Evolutionary conservation across 2,888 invertebrate species (phyloP), one percentile per base, ranked within the genome.

Genomic region (Drosophila sordidapex): DNA sequence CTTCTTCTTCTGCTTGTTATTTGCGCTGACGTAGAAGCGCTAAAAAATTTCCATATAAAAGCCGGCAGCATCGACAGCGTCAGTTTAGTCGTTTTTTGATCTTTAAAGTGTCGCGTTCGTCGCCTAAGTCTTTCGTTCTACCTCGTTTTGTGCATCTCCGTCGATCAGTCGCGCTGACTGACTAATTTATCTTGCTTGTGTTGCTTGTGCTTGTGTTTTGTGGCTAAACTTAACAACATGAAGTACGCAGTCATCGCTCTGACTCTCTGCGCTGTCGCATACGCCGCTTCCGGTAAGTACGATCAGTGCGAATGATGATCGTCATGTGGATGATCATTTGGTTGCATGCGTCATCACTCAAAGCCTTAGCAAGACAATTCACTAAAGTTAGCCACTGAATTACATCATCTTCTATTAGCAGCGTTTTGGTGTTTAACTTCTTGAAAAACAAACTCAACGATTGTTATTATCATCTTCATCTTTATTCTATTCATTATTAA

Each of bases 281-380:
- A 81, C 60, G 91, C 90, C 65, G 85, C 90, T 80, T 87, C 91
- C 77, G 91, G 91, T 91, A 81, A 91, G 89, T 78, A 49, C 35
- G 36, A 63, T n/a, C 56, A 38, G 7, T 4, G 54, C 13, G 54
- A n/a, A 46, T 15, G 21, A 18, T 43, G 43, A 15, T 31, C 15
- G 15, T 35, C 27, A 15, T 43, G 27, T 15, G n/a, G 27, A 38
- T 38, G 27, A 29, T 40, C 8, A 31, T 40, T 13, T 25, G 46
- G 46, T 18, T 6, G 6, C 13, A 56, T 82, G 79, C 67, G 79
- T 79, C 82, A 79, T 56, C 59, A 3, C 13, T 25, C 8, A 40
- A 21, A 36, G 43, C 54, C 59, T 36, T n/a, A 27, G 7, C 36
- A n/a, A 21, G 29, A 40, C 2, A 25, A 13, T 35, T 4, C 11